A percentile compares a stretch with the other conserved stretches of the same genome.
These are phyloP conservation scores for Miichthys miiuy DNA, from an alignment of 2,797 vertebrate genomes.

Conservation along the genomic window DNA sequence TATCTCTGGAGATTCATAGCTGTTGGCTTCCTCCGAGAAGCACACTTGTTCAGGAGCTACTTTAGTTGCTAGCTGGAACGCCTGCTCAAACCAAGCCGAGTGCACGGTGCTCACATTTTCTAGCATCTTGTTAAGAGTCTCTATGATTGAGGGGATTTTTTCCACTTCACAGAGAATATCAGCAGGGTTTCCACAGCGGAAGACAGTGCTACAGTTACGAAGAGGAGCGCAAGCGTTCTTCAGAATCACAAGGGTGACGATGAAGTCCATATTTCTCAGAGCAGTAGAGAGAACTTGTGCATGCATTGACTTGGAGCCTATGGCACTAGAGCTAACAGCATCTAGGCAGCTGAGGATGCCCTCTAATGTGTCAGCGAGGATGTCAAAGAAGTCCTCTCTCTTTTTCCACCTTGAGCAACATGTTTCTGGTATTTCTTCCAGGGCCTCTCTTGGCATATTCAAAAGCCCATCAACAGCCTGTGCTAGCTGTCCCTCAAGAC, in stretches of 20 bases:
- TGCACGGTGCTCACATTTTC: constrained; percentile 92
- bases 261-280: constrained; percentile 92
- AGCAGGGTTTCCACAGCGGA: constrained; percentile 94
- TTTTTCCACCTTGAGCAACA: constrained; percentile 93
- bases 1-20: constrained; percentile 89
- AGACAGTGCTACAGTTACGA: constrained; percentile 94
- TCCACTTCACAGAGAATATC: constrained; percentile 95
- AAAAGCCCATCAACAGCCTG: constrained; percentile 87
- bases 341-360: constrained; percentile 93
- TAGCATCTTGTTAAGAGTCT: constrained; percentile 92
- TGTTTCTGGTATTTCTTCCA: constrained; percentile 87
- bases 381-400: constrained; percentile 94
- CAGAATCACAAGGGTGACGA: constrained; percentile 92
- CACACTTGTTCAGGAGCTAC: constrained; percentile 85
- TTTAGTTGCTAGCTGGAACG: constrained; percentile 90
- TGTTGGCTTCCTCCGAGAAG: constrained; percentile 88
- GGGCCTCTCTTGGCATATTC: constrained; percentile 87
- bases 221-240: constrained; percentile 94
- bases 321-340: constrained; percentile 84
- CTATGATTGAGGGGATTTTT: constrained; percentile 91
- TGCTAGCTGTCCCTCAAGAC: constrained; percentile 88
- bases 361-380: constrained; percentile 92
- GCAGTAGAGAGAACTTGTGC: constrained; percentile 90
- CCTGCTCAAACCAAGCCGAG: constrained; percentile 95
- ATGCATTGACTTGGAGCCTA: constrained; percentile 83